These are phyloP conservation scores for Microplitis demolitor DNA, from an alignment of 1,140 invertebrate species.

Conservation along the genomic window DNA sequence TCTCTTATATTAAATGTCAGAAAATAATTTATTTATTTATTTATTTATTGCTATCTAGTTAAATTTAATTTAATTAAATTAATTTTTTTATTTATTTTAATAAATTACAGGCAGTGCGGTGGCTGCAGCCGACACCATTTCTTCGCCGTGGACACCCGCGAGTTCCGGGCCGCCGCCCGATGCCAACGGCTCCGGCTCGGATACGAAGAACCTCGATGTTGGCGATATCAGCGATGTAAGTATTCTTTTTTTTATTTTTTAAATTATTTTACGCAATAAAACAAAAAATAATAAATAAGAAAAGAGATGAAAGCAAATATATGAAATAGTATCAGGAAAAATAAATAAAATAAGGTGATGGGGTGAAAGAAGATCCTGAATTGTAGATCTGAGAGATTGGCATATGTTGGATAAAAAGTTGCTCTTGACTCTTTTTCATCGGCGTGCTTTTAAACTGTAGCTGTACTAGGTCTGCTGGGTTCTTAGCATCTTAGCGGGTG, in stretches of 20 bases:
- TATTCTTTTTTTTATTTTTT: constrained; percentile 15
- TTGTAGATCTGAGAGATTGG: constrained; percentile 31
- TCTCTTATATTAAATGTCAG: neutral
- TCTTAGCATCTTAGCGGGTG: constrained; percentile 24
- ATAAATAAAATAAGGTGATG: constrained; percentile 16
- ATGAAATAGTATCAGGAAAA: neutral
- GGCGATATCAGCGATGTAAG: constrained; percentile 80
- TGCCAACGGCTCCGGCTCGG: constrained; percentile 78
- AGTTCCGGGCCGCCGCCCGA: constrained; percentile 74
- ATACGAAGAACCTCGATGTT: constrained; percentile 81
- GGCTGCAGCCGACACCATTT: constrained; percentile 81
- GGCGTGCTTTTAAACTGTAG: constrained; percentile 18
- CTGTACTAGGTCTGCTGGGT: neutral
- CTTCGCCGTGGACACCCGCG: constrained; percentile 81
- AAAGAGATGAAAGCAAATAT: constrained; percentile 6
- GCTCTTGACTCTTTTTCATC: constrained; percentile 13
- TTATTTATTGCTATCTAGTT: neutral
- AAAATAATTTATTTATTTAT: neutral
- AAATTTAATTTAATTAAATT: neutral
- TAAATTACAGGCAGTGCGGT: constrained; percentile 69
- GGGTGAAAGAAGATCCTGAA: neutral
- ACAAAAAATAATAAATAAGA: neutral
- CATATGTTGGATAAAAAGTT: constrained; percentile 34
- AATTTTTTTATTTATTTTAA: constrained; percentile 22
- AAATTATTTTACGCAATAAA: neutral